Conservation (phyloP, 1,140 invertebrate species). For the Anadara kagoshimensis region DNA sequence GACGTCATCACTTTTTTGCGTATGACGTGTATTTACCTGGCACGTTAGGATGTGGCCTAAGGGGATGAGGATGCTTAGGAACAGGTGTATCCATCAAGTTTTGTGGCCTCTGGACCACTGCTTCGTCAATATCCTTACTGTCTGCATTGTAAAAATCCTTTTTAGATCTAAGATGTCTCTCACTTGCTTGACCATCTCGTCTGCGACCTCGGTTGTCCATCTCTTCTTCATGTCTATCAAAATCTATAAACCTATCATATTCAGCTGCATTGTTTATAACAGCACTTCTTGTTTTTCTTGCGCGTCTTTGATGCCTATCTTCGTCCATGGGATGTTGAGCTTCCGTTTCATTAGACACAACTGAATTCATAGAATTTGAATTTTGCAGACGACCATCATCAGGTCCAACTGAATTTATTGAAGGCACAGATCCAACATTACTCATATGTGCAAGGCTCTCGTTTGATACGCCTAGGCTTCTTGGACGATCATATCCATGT, state of each 20-base stretch:
- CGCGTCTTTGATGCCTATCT: slow-evolving; percentile 9
- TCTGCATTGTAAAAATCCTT: slow-evolving; percentile 14
- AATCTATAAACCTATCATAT: slow-evolving; percentile 50
- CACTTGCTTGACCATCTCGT: not conserved
- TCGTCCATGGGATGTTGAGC: slow-evolving; percentile 17
- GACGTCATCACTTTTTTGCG: slow-evolving; percentile 41
- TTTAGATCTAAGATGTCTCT: not conserved
- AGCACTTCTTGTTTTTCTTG: slow-evolving; percentile 50
- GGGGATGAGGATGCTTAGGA: slow-evolving; percentile 58
- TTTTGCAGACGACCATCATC: slow-evolving; percentile 49
- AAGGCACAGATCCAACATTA: slow-evolving; percentile 46
- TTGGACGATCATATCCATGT: slow-evolving; percentile 46
- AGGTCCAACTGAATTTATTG: slow-evolving; percentile 51
- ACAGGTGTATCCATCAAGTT: slow-evolving; percentile 66
- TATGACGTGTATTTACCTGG: slow-evolving; percentile 43
- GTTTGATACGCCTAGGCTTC: slow-evolving; percentile 55
- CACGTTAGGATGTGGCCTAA: slow-evolving; percentile 56
- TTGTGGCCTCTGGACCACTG: slow-evolving; percentile 39
- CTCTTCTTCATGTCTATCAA: slow-evolving; percentile 45
- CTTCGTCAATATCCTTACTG: slow-evolving; percentile 39
- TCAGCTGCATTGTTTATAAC: slow-evolving; percentile 41
- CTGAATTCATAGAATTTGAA: slow-evolving; percentile 40
- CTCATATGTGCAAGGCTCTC: slow-evolving; percentile 55
- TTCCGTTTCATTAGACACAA: slow-evolving; percentile 48
- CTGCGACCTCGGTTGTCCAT: slow-evolving; percentile 28